Base-by-base conservation (phyloP, 1,140 invertebrate genomes). In the Penaeus vannamei region DNA sequence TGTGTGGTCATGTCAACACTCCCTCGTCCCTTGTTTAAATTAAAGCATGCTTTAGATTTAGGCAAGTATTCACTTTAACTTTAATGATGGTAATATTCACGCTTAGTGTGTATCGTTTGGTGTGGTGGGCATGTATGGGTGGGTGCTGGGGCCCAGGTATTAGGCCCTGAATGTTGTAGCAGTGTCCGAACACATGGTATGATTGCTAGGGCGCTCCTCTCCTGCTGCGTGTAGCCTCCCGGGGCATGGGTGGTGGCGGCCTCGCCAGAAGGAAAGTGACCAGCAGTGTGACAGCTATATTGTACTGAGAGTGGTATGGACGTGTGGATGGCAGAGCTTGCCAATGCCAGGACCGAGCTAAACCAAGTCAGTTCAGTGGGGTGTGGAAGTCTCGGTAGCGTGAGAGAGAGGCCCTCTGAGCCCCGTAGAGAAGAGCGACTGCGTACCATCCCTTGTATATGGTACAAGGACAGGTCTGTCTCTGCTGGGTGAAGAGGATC, bases 241-340 rank as follows among this genome's bases (percentile, higher is more conserved):
- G 77, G 76, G 77, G 79, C 79, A 82, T 80, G 79, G 23, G 69
- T 61, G 72, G 81, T 84, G 87, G 72, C 83, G 60, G 59, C 69
- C 59, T 88, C 53, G 59, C 79, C 77, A 46, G 61, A 87, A 79
- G 86, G 79, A 87, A 89, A 84, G 83, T 84, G 87, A 84, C 83
- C 82, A 84, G 53, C 53, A 62, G 66, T 89, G 87, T 89, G 87
- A 89, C 87, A 89, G 87, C 87, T 62, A 84, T 46, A 79, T 79
- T 89, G 87, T 89, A 89, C 87, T 89, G 87, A 89, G 87, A 89
- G 87, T 89, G 87, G 87, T 89, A 89, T 89, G 87, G 87, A 89
- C 82, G 87, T 88, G 87, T 89, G 87, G 86, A 76, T 88, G 86
- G 79, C 79, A 85, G 87, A 62, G 76, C 60, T 77, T 89, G 87